Base-by-base conservation (phyloP, 1,140 invertebrate species). In the Lordiphosa stackelbergi region DNA sequence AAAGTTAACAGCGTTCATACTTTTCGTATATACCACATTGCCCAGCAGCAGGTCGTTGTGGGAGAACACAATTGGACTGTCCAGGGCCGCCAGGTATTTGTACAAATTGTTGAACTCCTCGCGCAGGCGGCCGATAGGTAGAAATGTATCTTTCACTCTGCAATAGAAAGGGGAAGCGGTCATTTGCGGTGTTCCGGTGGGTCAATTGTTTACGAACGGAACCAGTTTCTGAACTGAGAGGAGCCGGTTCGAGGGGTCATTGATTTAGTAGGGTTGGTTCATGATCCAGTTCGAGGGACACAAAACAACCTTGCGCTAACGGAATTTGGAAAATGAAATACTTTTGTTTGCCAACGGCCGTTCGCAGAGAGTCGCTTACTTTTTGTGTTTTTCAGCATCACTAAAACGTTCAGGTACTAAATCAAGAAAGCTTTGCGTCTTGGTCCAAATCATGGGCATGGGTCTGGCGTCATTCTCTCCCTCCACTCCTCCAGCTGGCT, bases 1-100 rank as follows among this genome's bases (percentile, higher is more conserved):
- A 87, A 99, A 99, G 13, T 92, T 93, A 3, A 99, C 92, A 66
- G 90, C 90, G 69, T 92, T 90, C 75, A 91, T 90, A 56, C 91
- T 89, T 81, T 93, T 88, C 77, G 95, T 92, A 81, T 94, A 94
- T 49, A 99, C 92, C 54, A 99, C 93, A 89, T 99, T 99, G 74
- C 93, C 95, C 57, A 98, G 90, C 64, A 99, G 90, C 53, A 99
- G 91, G 90, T 99, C 98, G 90, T 99, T 99, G 90, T 99, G 98
- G 87, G 94, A 94, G 89, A 98, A 98, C 13, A 98, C 97, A 58
- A 97, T 88, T n/a, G 95, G 94, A 89, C 92, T 95, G 56, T 91
- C 87, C 13, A 94, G 85, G 63, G 89, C 88, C 43, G 89, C 89
- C 60, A 97, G 89, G 64, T 92, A 89, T 19, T 89, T 87, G 85